A percentile compares a stretch with the other conserved stretches of the same genome.
Evolutionary conservation across 2,113 vertebrate species (phyloP).

Genomic region (Dicaeum eximium): DNA sequence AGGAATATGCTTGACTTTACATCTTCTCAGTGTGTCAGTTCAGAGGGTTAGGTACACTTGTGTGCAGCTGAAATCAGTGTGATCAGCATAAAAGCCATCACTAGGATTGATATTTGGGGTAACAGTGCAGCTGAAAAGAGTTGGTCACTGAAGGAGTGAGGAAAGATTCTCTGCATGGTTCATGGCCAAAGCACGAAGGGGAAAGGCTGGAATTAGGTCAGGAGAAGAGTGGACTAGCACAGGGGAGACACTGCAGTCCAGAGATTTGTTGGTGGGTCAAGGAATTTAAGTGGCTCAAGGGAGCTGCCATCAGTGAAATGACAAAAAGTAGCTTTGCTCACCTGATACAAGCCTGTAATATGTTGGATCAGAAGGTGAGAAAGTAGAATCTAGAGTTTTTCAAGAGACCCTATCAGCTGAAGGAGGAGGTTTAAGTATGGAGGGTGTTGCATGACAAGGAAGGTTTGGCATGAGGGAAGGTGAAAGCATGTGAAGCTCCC

Average conservation of each 20-base stretch:
- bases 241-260: neutral
- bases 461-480: neutral
- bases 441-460: neutral
- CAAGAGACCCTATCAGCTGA: neutral
- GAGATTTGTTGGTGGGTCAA: neutral
- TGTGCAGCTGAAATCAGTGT: neutral
- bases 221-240: neutral
- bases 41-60: neutral
- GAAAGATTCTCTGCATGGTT: neutral
- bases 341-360: neutral
- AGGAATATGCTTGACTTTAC: rapidly evolving
- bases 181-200: neutral
- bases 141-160: neutral
- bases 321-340: constrained; percentile 17
- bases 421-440: neutral
- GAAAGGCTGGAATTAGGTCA: neutral
- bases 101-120: neutral
- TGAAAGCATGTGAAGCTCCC: neutral
- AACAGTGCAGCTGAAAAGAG: neutral
- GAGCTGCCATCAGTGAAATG: neutral
- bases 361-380: constrained; percentile 7
- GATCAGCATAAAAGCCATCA: neutral
- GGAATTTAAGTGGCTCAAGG: neutral
- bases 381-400: constrained; percentile 31
- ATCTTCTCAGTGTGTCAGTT: neutral